A percentile compares a stretch with the other conserved stretches of the same genome.
Conservation (phyloP, 2,888 invertebrate species). For the Anoncus sp. region DNA sequence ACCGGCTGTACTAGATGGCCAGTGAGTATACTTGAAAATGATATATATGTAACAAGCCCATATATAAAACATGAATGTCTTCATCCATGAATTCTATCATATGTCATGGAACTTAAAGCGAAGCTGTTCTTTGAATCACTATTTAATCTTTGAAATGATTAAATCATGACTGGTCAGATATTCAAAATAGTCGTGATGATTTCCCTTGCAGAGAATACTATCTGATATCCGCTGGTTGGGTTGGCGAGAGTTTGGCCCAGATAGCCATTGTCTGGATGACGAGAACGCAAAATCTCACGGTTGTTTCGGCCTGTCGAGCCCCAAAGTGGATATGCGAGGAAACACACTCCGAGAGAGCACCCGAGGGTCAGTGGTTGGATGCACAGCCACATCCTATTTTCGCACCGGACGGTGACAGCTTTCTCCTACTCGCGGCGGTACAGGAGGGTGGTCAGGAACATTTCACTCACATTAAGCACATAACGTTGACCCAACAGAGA, state of each 20-base stretch:
- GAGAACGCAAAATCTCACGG: constrained; percentile 95
- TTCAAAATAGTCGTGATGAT: too few species aligned
- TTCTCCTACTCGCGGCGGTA: constrained; percentile 91
- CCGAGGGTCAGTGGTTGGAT: constrained; percentile 94
- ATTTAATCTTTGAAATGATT: too few species aligned
- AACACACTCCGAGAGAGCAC: constrained; percentile 93
- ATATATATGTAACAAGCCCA: too few species aligned
- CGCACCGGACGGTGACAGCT: constrained; percentile 93
- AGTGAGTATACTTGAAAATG: constrained; percentile 86
- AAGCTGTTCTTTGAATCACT: too few species aligned
- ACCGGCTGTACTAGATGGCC: constrained; percentile 90
- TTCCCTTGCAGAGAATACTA: constrained; percentile 92
- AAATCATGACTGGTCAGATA: too few species aligned
- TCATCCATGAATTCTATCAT: too few species aligned
- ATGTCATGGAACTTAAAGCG: too few species aligned
- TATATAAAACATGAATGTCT: too few species aligned
- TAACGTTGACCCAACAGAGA: constrained; percentile 92
- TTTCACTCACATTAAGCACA: constrained; percentile 95
- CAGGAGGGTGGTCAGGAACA: constrained; percentile 93
- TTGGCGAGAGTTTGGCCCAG: constrained; percentile 90
- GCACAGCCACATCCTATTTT: constrained; percentile 93
- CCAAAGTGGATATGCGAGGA: constrained; percentile 94
- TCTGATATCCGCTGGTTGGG: constrained; percentile 96
- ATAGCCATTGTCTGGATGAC: constrained; percentile 97
- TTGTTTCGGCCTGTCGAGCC: constrained; percentile 93